Base-by-base conservation (phyloP, 2,888 invertebrate genomes). In the Eilema caniola region DNA sequence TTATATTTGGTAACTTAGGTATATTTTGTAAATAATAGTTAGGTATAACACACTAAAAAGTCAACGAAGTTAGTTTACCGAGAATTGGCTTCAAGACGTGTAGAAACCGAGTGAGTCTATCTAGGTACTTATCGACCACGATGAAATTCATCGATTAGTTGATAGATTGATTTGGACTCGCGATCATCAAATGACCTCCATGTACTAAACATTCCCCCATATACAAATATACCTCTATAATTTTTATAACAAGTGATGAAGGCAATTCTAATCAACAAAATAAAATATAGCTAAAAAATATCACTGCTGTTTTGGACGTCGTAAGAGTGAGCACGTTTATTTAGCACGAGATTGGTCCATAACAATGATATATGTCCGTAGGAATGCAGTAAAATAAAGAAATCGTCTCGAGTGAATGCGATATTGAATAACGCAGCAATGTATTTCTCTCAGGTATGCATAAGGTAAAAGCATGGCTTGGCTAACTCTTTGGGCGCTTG, bases 361-460 rank as follows among this genome's bases (percentile, higher is more conserved):
- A 81, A 80, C 80, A 74, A 82, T 79, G 88, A 82, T 89, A 85
- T 92, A 90, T 90, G 86, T 93, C 90, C 93, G 83, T 95, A 96
- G 96, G 96, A 96, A 78, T 95, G 96, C 93, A 96, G 96, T 96
- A 96, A 94, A 86, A 92, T 96, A 89, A 94, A 94, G 84, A 95
- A 96, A 93, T 94, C 95, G 89, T 96, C 95, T 88, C 95, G 95
- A 90, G 95, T 95, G 89, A 97, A 96, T 95, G 95, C 96, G 83
- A 96, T 97, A 91, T 95, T 96, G 93, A 96, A 96, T 93, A 72
- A 67, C 60, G 96, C 97, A 84, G 96, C 96, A 83, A 92, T 96
- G 90, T 96, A 96, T 95, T 95, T 97, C 90, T 96, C 96, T 90
- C 97, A 97, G 97, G 97, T 97, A 95, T 90, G 94, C 92, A 84